These are phyloP conservation scores for Melitaea athalia DNA, from an alignment of 2,888 invertebrate genomes.

Conservation along the genomic window DNA sequence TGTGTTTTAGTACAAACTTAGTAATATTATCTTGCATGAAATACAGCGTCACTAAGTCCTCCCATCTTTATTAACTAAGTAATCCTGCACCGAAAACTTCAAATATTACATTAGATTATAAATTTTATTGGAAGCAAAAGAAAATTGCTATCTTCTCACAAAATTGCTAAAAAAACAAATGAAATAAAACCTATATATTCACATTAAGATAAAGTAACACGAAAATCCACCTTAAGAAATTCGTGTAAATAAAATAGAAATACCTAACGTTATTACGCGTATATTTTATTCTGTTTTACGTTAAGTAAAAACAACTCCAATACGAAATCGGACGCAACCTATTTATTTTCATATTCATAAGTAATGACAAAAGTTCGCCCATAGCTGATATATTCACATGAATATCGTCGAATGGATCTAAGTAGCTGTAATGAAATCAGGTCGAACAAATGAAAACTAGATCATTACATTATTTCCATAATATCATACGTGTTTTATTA, in stretches of 20 bases:
- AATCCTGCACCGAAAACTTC: too few species aligned
- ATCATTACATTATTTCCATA: background rate
- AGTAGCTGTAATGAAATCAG: background rate
- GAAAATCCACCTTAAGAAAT: background rate
- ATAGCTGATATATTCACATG: background rate
- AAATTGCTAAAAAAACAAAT: too few species aligned
- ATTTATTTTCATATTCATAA: background rate
- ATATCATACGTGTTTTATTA: background rate
- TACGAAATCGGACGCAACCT: background rate
- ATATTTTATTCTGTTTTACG: background rate
- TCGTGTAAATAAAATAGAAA: background rate
- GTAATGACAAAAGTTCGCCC: slow-evolving; percentile 4
- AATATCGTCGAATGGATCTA: background rate
- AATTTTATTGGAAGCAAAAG: too few species aligned
- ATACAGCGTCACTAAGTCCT: too few species aligned
- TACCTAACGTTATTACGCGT: background rate
- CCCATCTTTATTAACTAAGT: too few species aligned
- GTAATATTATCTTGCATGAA: too few species aligned
- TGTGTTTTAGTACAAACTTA: too few species aligned
- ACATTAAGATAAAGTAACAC: background rate
- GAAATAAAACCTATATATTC: too few species aligned
- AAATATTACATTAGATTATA: too few species aligned
- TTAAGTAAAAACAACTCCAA: background rate
- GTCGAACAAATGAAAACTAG: background rate
- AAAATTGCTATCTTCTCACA: too few species aligned